A percentile compares a stretch with the other conserved stretches of the same genome.
Evolutionary conservation across 2,797 vertebrate genomes (phyloP).

Genomic region (Thaleichthys pacificus): DNA sequence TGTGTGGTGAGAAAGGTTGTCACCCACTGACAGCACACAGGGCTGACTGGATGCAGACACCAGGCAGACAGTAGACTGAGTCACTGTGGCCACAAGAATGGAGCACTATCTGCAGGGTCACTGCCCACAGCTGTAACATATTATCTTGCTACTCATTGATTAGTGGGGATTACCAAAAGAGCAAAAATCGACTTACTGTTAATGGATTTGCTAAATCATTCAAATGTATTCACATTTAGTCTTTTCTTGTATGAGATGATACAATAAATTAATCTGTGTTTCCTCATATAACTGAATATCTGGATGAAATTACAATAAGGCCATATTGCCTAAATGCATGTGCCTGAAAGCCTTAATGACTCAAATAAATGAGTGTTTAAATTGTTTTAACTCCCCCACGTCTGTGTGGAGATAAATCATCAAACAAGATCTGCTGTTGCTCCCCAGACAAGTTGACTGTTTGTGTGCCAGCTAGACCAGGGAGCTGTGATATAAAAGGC

Average conservation of each 20-base stretch:
- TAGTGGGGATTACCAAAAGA: not conserved
- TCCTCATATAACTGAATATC: too few species aligned
- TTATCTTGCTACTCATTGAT: not conserved
- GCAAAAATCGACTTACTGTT: not conserved
- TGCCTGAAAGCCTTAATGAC: too few species aligned
- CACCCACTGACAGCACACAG: not conserved
- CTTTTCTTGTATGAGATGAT: too few species aligned
- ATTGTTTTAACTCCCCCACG: not conserved
- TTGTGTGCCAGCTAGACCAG: not conserved
- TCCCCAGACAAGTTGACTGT: not conserved
- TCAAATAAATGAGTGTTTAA: too few species aligned
- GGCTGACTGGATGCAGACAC: not conserved
- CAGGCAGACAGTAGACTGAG: not conserved
- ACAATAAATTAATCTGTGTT: not conserved
- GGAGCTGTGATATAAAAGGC: not conserved
- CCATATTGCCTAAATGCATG: too few species aligned
- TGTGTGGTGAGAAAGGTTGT: not conserved
- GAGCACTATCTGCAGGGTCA: not conserved
- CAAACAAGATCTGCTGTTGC: not conserved
- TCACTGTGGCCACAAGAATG: not conserved
- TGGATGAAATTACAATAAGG: too few species aligned
- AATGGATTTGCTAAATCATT: too few species aligned
- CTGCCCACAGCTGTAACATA: constrained; percentile 7
- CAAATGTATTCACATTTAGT: too few species aligned
- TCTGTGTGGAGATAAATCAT: not conserved